Evolutionary conservation across 2,888 invertebrate genomes (phyloP).

Genomic region (Apamea anceps): DNA sequence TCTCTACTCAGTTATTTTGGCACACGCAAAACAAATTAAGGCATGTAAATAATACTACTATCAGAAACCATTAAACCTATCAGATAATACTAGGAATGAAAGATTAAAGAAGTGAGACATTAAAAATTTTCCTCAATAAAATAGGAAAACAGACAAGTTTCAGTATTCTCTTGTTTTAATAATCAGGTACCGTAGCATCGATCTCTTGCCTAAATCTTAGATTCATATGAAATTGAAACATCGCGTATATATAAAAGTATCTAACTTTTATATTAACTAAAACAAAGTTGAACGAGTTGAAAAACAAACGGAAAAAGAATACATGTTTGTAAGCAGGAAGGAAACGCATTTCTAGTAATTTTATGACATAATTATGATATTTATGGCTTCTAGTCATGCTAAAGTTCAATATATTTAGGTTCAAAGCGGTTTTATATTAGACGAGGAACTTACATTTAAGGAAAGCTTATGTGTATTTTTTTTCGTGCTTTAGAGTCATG

Average conservation of each 20-base stretch:
- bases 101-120: not conserved
- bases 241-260: not conserved
- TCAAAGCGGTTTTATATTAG: not conserved
- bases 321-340: not conserved
- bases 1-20: not conserved
- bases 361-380: slow-evolving; percentile 1
- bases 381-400: not conserved
- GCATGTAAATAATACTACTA: slow-evolving; percentile 11
- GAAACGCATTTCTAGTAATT: slow-evolving; percentile 17
- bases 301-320: not conserved
- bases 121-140: slow-evolving; percentile 28
- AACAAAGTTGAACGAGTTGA: not conserved
- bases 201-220: not conserved
- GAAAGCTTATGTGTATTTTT: not conserved
- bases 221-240: not conserved
- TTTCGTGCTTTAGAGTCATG: not conserved
- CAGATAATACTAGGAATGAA: slow-evolving; percentile 37
- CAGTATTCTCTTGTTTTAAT: not conserved
- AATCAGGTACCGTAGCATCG: not conserved
- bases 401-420: not conserved
- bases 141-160: slow-evolving; percentile 8
- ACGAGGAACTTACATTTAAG: not conserved
- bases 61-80: slow-evolving; percentile 34
- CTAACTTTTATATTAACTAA: not conserved
- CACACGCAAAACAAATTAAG: not conserved